Conservation (phyloP, 1,140 invertebrate species). For the Coenobita brevimanus region DNA sequence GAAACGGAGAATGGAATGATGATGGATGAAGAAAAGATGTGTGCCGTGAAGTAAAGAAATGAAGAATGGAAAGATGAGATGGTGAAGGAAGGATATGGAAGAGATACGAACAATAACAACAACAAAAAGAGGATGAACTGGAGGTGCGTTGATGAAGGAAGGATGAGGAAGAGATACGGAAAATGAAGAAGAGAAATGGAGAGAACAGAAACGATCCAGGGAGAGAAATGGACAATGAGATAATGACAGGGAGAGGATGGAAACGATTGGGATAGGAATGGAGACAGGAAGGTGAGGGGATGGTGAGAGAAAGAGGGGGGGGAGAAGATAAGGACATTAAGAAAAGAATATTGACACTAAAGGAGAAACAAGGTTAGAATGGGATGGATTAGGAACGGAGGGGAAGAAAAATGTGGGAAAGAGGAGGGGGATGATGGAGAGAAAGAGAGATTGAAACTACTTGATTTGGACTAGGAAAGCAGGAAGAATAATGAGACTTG, state of each 20-base stretch:
- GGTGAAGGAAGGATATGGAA: too few species aligned
- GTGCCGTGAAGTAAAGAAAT: not conserved
- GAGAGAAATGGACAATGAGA: slow-evolving; percentile 15
- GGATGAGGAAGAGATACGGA: too few species aligned
- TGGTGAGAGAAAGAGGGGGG: not conserved
- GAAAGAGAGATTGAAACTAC: not conserved
- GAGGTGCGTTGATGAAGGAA: too few species aligned
- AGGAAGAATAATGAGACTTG: not conserved
- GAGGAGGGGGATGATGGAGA: not conserved
- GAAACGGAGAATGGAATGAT: not conserved
- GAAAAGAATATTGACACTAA: too few species aligned
- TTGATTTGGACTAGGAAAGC: not conserved
- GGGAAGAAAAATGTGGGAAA: not conserved
- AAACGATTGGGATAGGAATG: not conserved
- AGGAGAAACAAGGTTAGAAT: too few species aligned
- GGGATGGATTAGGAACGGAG: too few species aligned
- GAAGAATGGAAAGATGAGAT: not conserved
- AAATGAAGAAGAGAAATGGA: not conserved
- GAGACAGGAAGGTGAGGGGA: not conserved
- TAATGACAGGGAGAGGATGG: not conserved
- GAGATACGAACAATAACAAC: too few species aligned
- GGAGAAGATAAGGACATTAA: too few species aligned
- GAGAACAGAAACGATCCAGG: too few species aligned
- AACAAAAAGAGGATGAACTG: too few species aligned
- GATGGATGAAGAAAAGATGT: not conserved